Base-by-base conservation (phyloP, 2,113 vertebrate species). In the Calyptomena viridis region DNA sequence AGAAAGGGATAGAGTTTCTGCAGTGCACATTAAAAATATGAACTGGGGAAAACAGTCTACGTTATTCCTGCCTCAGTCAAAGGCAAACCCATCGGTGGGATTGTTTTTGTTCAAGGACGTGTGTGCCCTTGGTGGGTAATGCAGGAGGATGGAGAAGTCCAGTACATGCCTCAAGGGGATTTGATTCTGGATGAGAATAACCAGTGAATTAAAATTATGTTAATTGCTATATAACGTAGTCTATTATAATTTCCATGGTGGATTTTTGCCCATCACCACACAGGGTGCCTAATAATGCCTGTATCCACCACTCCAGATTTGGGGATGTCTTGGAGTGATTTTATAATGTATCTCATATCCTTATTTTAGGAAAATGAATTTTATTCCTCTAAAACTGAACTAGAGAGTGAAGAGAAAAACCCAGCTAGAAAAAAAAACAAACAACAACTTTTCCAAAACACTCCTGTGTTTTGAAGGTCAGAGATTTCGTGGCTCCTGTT, bases 121-220 rank as follows among this genome's bases (percentile, higher is more conserved):
- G 25, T 19, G 35, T 33, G 59, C 12, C 23, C 18, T 50, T 58
- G 31, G 17, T 50, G 58, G 30, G 50, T 42, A 44, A 37, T 31
- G 14, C 2, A 8, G 42, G 50, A 50, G 31, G 25, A 58, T 44
- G 31, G 17, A 66, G 21, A 37, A 42, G 31, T 33, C 35, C 42
- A 49, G 42, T 27, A 35, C 0, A 0, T 49, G 40, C 31, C 42
- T 31, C 27, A 49, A 42, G 25, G 42, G 21, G 16, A 74, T 67
- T 52, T 44, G 53, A 33, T 46, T 67, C 53, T 67, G 11, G 53
- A 5, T 4, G 10, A 67, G 35, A 67, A 59, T 59, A n/a, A 53
- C 24, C 39, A 68, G 10, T 44, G 10, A 74, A 52, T 46, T 75
- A n/a, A 75, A 67, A 67, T n/a, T 2, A 60, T 66, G 18, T 33